Percentiles rank a stretch among this genome's conserved stretches.
phyloP scores from a whole-genome alignment of 2,888 invertebrate species.

The Meandrusa payeni region DNA sequence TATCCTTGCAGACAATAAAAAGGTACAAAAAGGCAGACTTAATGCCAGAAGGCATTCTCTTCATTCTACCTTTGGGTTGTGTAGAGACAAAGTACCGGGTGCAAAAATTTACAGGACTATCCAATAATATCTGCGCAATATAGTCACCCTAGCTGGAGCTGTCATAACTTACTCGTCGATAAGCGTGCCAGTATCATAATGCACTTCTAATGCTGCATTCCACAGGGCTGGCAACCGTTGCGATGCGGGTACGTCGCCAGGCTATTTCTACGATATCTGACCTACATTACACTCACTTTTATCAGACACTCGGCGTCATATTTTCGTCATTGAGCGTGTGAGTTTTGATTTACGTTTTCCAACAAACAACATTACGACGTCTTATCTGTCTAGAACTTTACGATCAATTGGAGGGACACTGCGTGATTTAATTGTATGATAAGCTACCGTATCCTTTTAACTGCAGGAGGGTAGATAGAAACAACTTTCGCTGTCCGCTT shows the following conservation, averaged over 20 bases:
- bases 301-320: constrained; percentile 45
- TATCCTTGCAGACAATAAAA: too few species aligned
- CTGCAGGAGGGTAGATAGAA: too few species aligned
- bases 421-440: background rate
- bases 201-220: constrained; percentile 49
- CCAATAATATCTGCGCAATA: too few species aligned
- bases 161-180: constrained; percentile 29
- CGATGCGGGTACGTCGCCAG: constrained; percentile 14
- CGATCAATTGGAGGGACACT: constrained; percentile 7
- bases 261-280: constrained; percentile 42
- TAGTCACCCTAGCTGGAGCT: constrained; percentile 18
- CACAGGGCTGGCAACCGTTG: constrained; percentile 21
- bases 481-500: too few species aligned
- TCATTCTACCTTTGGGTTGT: too few species aligned
- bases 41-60: too few species aligned
- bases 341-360: constrained; percentile 9
- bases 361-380: constrained; percentile 17
- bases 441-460: too few species aligned
- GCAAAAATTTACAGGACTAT: too few species aligned
- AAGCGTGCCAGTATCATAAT: constrained; percentile 38
- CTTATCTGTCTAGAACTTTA: constrained; percentile 9
- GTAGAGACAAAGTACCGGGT: too few species aligned
- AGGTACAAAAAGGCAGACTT: too few species aligned
- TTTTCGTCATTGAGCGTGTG: constrained; percentile 30
- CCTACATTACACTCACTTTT: constrained; percentile 56